Percentiles rank a stretch among this genome's conserved stretches.
phyloP scores from a whole-genome alignment of 2,888 invertebrate genomes.

The Chalcis sispes region DNA sequence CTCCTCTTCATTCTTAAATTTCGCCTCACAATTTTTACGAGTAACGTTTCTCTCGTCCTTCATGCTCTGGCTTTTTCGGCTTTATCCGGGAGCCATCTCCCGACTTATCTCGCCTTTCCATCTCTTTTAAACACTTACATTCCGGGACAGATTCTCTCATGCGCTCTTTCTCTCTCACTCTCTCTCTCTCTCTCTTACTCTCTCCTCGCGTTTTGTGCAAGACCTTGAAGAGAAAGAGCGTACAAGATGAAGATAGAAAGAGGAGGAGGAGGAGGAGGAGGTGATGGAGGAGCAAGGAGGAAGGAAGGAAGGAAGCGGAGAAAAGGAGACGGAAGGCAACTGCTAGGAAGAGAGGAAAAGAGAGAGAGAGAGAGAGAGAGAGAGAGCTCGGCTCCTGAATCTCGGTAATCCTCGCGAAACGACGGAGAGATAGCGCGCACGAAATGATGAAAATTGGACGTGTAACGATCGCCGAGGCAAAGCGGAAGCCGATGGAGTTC shows the following conservation, averaged over 20 bases:
- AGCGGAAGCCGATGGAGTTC: slow-evolving; percentile 41
- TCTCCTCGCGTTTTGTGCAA: too few relatives aligned
- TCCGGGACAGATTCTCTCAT: background rate
- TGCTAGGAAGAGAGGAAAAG: background rate
- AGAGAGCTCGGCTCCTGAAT: slow-evolving; percentile 24
- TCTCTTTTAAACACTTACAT: slow-evolving; percentile 50
- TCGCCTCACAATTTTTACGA: slow-evolving; percentile 15
- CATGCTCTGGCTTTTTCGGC: slow-evolving; percentile 57
- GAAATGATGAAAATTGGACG: slow-evolving; percentile 51
- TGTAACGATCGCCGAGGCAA: slow-evolving; percentile 45
- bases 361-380: too few relatives aligned
- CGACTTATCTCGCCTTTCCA: slow-evolving; percentile 47
- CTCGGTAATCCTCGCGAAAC: slow-evolving; percentile 50
- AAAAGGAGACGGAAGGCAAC: slow-evolving; percentile 32
- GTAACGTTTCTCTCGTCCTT: slow-evolving; percentile 45
- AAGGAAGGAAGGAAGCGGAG: background rate
- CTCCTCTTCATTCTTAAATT: background rate
- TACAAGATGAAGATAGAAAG: background rate
- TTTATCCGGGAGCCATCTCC: slow-evolving; percentile 41
- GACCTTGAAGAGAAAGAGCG: too few relatives aligned
- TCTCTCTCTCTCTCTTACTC: slow-evolving; percentile 27
- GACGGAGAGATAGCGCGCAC: slow-evolving; percentile 32
- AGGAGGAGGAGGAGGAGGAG: slow-evolving; percentile 1
- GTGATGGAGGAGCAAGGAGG: background rate
- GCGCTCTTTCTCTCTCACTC: background rate